Evolutionary conservation across 2,888 invertebrate species (phyloP).

Genomic region (Metopia argyrocephala): DNA sequence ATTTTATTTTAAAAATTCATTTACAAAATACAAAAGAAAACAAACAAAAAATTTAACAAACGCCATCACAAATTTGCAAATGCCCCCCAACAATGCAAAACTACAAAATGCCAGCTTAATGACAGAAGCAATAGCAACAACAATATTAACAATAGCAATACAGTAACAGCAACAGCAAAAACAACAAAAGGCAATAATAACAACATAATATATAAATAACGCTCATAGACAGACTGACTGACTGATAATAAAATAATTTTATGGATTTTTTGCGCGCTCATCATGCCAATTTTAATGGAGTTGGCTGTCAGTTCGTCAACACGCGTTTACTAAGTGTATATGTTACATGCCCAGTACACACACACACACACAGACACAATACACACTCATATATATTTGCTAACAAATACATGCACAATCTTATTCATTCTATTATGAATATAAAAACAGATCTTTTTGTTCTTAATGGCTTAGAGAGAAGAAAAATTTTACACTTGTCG

Average conservation of each 20-base stretch:
- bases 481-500: conserved; percentile 44
- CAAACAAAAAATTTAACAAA: conserved; percentile 27
- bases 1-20: neutral
- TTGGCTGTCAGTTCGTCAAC: conserved; percentile 67
- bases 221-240: conserved; percentile 39
- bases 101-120: conserved; percentile 1
- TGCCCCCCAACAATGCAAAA: neutral
- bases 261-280: conserved; percentile 75
- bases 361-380: neutral
- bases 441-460: neutral
- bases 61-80: neutral
- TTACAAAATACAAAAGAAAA: neutral
- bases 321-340: conserved; percentile 53
- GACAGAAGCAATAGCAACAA: neutral
- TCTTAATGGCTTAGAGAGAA: neutral
- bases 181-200: conserved; percentile 24
- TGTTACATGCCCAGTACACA: conserved; percentile 27
- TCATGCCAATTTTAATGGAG: conserved; percentile 69
- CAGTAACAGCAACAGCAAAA: conserved; percentile 32
- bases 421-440: neutral
- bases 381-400: neutral
- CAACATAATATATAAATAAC: conserved; percentile 62
- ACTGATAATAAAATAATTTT: conserved; percentile 74
- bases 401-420: neutral
- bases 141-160: conserved; percentile 13